Evolutionary conservation across 1,140 invertebrate species (phyloP).

Genomic region (Cydia pomonella): DNA sequence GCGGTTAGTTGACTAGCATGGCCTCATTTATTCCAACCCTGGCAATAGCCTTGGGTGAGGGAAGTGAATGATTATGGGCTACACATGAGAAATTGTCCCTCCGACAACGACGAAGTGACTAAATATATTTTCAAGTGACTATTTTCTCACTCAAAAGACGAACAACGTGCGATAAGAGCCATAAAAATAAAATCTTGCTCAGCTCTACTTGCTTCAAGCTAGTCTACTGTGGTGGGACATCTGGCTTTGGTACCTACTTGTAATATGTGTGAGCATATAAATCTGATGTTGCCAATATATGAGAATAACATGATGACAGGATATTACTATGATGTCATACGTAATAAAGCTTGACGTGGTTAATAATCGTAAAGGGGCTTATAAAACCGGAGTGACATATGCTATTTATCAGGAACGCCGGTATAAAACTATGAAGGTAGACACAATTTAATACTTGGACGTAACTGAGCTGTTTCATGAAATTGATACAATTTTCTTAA

Average conservation of each 20-base stretch:
- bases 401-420: background rate
- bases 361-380: background rate
- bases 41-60: constrained; percentile 81
- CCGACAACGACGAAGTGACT: background rate
- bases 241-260: too few relatives aligned
- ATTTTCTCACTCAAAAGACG: too few relatives aligned
- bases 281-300: background rate
- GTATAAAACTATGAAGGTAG: background rate
- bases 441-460: background rate
- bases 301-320: background rate
- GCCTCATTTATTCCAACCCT: constrained; percentile 81
- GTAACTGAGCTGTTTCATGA: background rate
- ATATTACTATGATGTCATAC: background rate
- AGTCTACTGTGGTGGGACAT: too few relatives aligned
- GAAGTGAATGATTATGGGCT: constrained; percentile 32
- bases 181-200: too few relatives aligned
- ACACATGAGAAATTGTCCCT: background rate
- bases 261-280: background rate
- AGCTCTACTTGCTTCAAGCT: too few relatives aligned
- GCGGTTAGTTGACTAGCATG: background rate
- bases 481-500: background rate
- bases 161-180: too few relatives aligned
- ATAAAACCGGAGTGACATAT: background rate
- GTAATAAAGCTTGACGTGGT: constrained; percentile 6
- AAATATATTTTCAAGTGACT: too few relatives aligned